phyloP scores from a whole-genome alignment of 1,140 invertebrate genomes.

The Atta cephalotes region DNA sequence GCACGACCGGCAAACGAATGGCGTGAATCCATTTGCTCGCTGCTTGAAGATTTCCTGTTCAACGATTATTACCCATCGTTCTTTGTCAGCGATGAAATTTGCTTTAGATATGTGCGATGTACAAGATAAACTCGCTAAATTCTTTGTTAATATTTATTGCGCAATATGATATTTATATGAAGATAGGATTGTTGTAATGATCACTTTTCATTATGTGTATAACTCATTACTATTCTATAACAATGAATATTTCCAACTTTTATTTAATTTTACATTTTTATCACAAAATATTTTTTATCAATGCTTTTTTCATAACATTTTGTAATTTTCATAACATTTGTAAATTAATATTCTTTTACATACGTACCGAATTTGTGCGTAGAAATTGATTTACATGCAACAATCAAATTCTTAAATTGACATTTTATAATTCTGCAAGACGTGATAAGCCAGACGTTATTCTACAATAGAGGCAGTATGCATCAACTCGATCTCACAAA shows the following conservation, averaged over 20 bases:
- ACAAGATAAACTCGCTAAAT: slow-evolving; percentile 20
- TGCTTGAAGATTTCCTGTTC: slow-evolving; percentile 5
- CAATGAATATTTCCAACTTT: neutral
- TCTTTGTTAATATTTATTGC: too few relatives aligned
- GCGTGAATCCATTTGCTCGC: slow-evolving; percentile 59
- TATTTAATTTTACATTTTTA: neutral
- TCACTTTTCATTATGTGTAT: neutral
- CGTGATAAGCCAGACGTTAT: neutral
- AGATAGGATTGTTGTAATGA: neutral
- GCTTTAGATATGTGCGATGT: neutral
- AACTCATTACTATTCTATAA: neutral
- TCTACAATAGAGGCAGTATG: slow-evolving; percentile 10
- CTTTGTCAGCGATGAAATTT: slow-evolving; percentile 39
- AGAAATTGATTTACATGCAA: slow-evolving; percentile 7
- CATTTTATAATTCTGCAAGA: slow-evolving; percentile 29
- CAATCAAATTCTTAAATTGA: slow-evolving; percentile 27
- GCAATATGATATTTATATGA: neutral
- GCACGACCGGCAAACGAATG: slow-evolving; percentile 24
- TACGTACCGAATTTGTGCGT: neutral
- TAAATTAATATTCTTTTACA: neutral
- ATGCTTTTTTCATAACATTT: neutral
- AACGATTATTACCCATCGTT: slow-evolving; percentile 26
- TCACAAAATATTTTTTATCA: neutral
- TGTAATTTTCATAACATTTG: neutral
- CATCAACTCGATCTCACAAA: slow-evolving; percentile 52